These are phyloP conservation scores for Drosophila orosa DNA, from an alignment of 1,140 invertebrate species.

Conservation along the genomic window DNA sequence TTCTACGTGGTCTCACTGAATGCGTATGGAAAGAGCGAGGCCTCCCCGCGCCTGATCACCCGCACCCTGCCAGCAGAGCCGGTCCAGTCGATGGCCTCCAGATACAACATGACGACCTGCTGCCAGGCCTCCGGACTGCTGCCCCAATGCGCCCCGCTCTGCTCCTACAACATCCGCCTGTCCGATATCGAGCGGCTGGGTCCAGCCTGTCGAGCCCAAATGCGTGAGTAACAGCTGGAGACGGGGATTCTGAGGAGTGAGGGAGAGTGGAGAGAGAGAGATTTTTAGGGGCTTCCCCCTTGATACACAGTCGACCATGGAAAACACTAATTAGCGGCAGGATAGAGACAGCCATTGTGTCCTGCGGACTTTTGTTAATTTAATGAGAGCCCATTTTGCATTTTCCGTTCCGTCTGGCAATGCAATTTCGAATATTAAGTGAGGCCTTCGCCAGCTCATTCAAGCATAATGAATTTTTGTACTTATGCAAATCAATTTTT, in stretches of 20 bases:
- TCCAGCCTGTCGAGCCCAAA: slow-evolving; percentile 80
- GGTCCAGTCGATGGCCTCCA: slow-evolving; percentile 33
- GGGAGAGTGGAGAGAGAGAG: neutral
- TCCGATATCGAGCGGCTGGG: slow-evolving; percentile 89
- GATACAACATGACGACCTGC: slow-evolving; percentile 91
- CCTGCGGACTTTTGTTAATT: slow-evolving; percentile 48
- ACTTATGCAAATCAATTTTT: slow-evolving; percentile 64
- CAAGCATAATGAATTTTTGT: slow-evolving; percentile 45
- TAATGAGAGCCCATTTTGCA: slow-evolving; percentile 57
- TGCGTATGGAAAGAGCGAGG: slow-evolving; percentile 90
- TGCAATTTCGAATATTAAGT: slow-evolving; percentile 60
- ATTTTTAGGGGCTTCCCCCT: slow-evolving; percentile 7
- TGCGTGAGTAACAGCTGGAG: slow-evolving; percentile 76
- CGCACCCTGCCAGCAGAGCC: slow-evolving; percentile 86
- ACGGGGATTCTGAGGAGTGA: neutral
- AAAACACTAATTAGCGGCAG: slow-evolving; percentile 69
- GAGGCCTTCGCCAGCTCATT: slow-evolving; percentile 22
- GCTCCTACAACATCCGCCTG: slow-evolving; percentile 92
- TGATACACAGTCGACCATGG: slow-evolving; percentile 4
- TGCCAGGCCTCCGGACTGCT: slow-evolving; percentile 89
- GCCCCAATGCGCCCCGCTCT: slow-evolving; percentile 91
- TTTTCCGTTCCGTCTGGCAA: slow-evolving; percentile 34
- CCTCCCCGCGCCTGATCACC: slow-evolving; percentile 90
- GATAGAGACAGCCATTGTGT: slow-evolving; percentile 45
- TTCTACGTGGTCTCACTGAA: slow-evolving; percentile 93